phyloP scores from a whole-genome alignment of 1,140 invertebrate species.

The Drosophila lacertosa region DNA sequence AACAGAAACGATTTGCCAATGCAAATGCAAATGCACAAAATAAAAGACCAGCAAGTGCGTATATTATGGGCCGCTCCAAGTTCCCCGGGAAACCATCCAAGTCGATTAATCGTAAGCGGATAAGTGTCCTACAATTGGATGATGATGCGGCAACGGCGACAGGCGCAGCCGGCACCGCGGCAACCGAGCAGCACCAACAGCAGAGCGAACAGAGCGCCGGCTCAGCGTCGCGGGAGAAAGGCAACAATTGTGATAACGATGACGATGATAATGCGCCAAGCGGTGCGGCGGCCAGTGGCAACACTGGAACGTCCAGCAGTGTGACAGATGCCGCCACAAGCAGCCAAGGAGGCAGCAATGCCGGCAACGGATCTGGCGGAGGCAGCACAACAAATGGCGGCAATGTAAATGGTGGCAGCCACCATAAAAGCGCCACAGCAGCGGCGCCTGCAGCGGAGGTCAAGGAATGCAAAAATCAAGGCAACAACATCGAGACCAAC shows the following conservation, averaged over 20 bases:
- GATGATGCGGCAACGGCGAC: constrained; percentile 75
- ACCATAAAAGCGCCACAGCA: constrained; percentile 47
- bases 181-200: constrained; percentile 39
- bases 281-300: constrained; percentile 43
- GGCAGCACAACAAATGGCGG: constrained; percentile 62
- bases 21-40: constrained; percentile 31
- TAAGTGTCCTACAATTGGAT: constrained; percentile 89
- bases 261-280: constrained; percentile 73
- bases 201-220: constrained; percentile 48
- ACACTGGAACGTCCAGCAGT: constrained; percentile 14
- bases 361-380: constrained; percentile 32
- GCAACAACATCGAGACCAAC: constrained; percentile 26
- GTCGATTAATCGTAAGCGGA: constrained; percentile 91
- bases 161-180: constrained; percentile 37
- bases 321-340: constrained; percentile 15
- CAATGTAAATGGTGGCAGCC: constrained; percentile 62
- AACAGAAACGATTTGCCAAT: constrained; percentile 37
- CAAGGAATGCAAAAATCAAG: constrained; percentile 50
- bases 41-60: constrained; percentile 57
- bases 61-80: constrained; percentile 86
- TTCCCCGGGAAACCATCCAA: constrained; percentile 93
- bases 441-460: constrained; percentile 20
- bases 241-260: constrained; percentile 80
- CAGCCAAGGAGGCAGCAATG: constrained; percentile 27
- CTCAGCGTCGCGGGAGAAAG: constrained; percentile 58